These are phyloP conservation scores for Python bivittatus DNA, from an alignment of 2,113 vertebrate species.

Conservation along the genomic window DNA sequence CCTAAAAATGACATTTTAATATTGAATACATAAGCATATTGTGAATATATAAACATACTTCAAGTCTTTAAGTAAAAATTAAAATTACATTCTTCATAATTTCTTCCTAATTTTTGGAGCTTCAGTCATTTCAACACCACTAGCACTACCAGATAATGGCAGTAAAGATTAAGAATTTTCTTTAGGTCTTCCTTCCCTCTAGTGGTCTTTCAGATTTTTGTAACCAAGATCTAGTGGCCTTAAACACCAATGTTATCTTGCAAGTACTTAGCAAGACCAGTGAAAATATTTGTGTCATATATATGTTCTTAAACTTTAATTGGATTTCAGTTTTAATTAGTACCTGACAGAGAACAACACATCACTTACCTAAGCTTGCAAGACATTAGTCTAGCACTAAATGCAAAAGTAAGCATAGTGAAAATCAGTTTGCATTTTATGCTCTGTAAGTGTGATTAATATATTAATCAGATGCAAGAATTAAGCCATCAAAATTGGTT, in stretches of 20 bases:
- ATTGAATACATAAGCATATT: neutral
- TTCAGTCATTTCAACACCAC: neutral
- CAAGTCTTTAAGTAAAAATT: neutral
- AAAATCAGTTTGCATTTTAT: neutral
- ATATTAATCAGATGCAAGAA: neutral
- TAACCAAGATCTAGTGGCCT: neutral
- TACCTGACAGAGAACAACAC: neutral
- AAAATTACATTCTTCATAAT: neutral
- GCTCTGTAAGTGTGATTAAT: neutral
- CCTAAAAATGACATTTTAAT: neutral
- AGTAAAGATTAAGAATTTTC: neutral
- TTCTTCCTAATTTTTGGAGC: constrained; percentile 1
- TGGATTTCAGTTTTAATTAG: constrained; percentile 27
- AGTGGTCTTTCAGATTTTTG: neutral
- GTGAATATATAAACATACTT: neutral
- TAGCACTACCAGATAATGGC: neutral
- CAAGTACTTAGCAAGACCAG: neutral
- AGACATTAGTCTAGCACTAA: neutral
- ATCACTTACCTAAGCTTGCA: constrained; percentile 11
- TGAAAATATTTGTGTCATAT: neutral
- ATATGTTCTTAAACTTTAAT: constrained; percentile 17
- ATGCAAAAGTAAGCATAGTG: neutral
- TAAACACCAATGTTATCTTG: neutral
- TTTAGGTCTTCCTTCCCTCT: neutral
- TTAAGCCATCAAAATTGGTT: neutral